phyloP scores from a whole-genome alignment of 30 jellyfish, hydroid and myxozoan species.

The Turritopsis dohrnii region DNA sequence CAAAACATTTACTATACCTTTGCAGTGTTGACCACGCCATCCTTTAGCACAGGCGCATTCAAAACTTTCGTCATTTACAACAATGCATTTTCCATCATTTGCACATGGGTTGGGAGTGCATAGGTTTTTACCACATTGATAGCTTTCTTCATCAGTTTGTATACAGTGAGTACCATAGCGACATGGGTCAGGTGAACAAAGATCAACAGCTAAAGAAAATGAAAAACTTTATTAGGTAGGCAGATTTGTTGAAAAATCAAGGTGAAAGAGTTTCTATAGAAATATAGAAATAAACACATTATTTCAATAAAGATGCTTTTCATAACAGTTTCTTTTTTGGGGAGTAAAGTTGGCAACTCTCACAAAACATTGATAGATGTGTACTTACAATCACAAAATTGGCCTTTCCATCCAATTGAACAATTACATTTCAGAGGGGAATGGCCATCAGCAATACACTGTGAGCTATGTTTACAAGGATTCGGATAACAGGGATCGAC shows the following conservation, averaged over 20 bases:
- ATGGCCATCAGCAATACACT: conserved; percentile 53
- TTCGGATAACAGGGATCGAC: conserved; percentile 90
- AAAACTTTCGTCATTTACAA: conserved; percentile 85
- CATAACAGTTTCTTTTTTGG: no score
- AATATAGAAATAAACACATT: no score
- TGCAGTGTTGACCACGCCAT: conserved; percentile 87
- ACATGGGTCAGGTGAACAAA: conserved; percentile 95
- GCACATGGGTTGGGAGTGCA: conserved; percentile 93
- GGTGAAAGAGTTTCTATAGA: no score
- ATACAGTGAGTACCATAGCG: conserved; percentile 96
- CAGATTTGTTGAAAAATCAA: no score
- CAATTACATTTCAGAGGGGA: conserved; percentile 72
- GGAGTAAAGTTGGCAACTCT: neutral
- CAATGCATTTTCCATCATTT: conserved; percentile 90
- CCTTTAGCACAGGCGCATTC: conserved; percentile 95
- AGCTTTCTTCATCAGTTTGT: conserved; percentile 95
- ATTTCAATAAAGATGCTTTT: no score
- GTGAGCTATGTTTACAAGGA: conserved; percentile 79
- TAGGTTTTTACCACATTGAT: conserved; percentile 84
- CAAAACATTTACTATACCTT: conserved; percentile 60
- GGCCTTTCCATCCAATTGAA: conserved; percentile 88
- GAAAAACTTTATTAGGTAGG: no score
- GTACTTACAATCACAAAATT: conserved; percentile 73
- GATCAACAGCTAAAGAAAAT: conserved; percentile 57
- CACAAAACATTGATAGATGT: neutral